Evolutionary conservation across 1,140 invertebrate genomes (phyloP).

Genomic region (Ganaspis sp.): DNA sequence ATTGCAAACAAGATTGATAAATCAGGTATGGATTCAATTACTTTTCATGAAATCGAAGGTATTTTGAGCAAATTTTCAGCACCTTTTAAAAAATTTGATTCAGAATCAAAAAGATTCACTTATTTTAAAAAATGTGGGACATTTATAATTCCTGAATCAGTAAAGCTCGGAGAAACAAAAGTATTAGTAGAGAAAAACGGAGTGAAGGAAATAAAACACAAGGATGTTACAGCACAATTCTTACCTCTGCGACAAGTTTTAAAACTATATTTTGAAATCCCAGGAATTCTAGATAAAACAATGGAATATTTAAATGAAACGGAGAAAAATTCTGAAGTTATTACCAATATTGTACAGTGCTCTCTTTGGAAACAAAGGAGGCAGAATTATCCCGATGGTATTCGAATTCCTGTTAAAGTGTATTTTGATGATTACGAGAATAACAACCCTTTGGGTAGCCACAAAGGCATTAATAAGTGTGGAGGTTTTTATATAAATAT

Average conservation of each 20-base stretch:
- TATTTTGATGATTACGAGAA: constrained; percentile 54
- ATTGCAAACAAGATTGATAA: background rate
- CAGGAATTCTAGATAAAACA: constrained; percentile 31
- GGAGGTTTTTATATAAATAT: constrained; percentile 56
- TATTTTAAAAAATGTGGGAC: constrained; percentile 1
- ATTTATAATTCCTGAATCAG: background rate
- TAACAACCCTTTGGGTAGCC: constrained; percentile 61
- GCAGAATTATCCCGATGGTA: constrained; percentile 39
- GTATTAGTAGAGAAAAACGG: background rate
- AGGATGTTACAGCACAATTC: constrained; percentile 26
- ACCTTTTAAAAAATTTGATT: background rate
- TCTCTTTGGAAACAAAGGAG: constrained; percentile 50
- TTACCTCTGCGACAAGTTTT: constrained; percentile 35
- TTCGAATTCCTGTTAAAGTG: constrained; percentile 56
- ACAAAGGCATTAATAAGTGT: constrained; percentile 57
- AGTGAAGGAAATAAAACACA: background rate
- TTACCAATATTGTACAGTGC: constrained; percentile 56
- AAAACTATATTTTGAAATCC: constrained; percentile 42
- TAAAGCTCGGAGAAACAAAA: background rate
- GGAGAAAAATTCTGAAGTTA: constrained; percentile 30
- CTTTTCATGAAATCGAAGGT: background rate
- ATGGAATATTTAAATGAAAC: constrained; percentile 29
- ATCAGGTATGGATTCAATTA: background rate
- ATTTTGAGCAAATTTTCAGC: background rate
- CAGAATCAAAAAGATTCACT: background rate